Evolutionary conservation across 1,140 invertebrate species (phyloP), one percentile per base, ranked within the genome.

Genomic region (Berghia stephanieae): DNA sequence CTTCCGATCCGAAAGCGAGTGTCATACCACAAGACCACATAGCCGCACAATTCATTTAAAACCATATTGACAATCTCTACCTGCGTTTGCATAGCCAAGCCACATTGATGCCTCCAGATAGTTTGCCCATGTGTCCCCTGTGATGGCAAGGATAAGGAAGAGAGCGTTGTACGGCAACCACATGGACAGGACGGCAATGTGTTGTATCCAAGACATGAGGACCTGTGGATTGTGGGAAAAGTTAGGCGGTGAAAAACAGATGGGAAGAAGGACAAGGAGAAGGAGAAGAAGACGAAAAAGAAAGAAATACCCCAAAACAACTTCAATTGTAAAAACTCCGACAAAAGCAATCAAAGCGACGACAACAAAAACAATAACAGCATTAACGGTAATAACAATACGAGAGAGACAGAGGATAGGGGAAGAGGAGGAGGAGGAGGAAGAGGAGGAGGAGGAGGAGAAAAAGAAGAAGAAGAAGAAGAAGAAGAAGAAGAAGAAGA

Each of bases 61-160:
- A n/a, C 46, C n/a, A 49, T 13, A 49, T 13, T n/a, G n/a, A 49
- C n/a, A 60, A 27, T 24, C 57, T n/a, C 40, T 75, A 75, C 72
- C 72, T 75, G 72, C 24, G 38, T 63, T 75, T 18, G 52, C 72
- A 63, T 75, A 75, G 4, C 34, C 52, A 8, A 75, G 21, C 72
- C 72, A 75, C 13, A 75, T 63, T 24, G 72, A 52, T n/a, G 24
- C 34, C 16, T 1, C 72, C 72, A 75, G 21, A 40, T 40, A 38
- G 2, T 6, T 67, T 34, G 72, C 42, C 55, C 52, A 1, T 3
- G 1, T 2, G 38, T 70, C 21, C 46, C 36, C 44, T 55, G 55
- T 40, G 27, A 16, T 6, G 72, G 10, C 34, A 13, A 52, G 34
- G 52, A 63, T 44, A 2, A 63, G 42, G 55, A 31, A 42, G 52